These are phyloP conservation scores for Phasianus colchicus DNA, from an alignment of 2,113 vertebrate species.

Conservation along the genomic window DNA sequence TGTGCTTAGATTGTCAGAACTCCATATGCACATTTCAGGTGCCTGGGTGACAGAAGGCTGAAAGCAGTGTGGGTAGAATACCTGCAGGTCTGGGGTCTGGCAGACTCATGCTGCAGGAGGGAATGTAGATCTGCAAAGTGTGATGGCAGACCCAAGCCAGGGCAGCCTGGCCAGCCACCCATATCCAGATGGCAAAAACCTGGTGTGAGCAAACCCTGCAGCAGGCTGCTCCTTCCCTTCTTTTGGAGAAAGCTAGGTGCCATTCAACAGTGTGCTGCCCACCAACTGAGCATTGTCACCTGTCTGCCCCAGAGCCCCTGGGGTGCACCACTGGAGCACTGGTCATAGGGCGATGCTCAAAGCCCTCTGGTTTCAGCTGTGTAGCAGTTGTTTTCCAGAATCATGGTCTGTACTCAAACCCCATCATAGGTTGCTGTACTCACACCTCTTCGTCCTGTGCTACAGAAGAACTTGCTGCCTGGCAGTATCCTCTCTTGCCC, in stretches of 20 bases:
- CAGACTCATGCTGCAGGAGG: not conserved
- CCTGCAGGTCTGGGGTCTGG: not conserved
- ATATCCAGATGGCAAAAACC: not conserved
- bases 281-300: rapidly evolving
- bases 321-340: not conserved
- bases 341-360: not conserved
- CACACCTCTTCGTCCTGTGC: not conserved
- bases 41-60: not conserved
- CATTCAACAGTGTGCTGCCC: rapidly evolving
- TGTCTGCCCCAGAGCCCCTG: not conserved
- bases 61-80: not conserved
- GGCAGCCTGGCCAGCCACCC: not conserved
- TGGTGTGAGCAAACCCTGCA: not conserved
- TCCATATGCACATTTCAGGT: not conserved
- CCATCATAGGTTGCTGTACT: rapidly evolving
- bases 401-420: rapidly evolving
- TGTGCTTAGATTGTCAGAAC: not conserved
- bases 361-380: not conserved
- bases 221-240: not conserved
- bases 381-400: not conserved
- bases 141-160: not conserved
- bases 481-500: rapidly evolving
- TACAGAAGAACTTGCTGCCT: not conserved
- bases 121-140: not conserved
- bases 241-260: not conserved